phyloP scores from a whole-genome alignment of 2,888 invertebrate genomes.

The Papilio gigon region DNA sequence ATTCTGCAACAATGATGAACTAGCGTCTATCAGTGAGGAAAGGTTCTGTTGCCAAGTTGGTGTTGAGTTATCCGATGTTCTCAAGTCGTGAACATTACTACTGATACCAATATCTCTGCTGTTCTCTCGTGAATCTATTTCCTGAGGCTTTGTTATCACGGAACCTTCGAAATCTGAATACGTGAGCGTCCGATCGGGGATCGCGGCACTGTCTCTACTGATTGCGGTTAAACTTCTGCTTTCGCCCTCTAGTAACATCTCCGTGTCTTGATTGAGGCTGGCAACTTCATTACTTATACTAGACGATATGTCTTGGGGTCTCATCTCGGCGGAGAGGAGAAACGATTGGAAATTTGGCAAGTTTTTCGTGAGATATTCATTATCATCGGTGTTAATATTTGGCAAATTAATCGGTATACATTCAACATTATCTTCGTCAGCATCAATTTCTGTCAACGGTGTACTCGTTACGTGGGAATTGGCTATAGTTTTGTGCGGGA shows the following conservation, averaged over 20 bases:
- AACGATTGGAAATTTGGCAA: slow-evolving; percentile 65
- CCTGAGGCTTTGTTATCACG: slow-evolving; percentile 63
- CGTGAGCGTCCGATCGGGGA: slow-evolving; percentile 57
- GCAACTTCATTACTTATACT: slow-evolving; percentile 49
- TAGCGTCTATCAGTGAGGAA: slow-evolving; percentile 64
- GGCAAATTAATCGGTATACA: slow-evolving; percentile 59
- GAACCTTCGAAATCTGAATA: slow-evolving; percentile 70
- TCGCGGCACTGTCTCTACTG: slow-evolving; percentile 53
- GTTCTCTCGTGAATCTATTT: slow-evolving; percentile 55
- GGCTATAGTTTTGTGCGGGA: slow-evolving; percentile 61
- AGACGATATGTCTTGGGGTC: slow-evolving; percentile 64
- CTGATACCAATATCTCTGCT: slow-evolving; percentile 63
- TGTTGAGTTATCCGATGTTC: slow-evolving; percentile 64
- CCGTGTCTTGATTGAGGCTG: slow-evolving; percentile 52
- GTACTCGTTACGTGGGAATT: slow-evolving; percentile 69
- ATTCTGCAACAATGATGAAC: slow-evolving; percentile 60
- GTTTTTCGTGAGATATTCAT: slow-evolving; percentile 47
- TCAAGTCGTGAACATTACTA: slow-evolving; percentile 66
- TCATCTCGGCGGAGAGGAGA: slow-evolving; percentile 63
- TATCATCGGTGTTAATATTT: slow-evolving; percentile 46
- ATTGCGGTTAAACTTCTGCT: slow-evolving; percentile 53
- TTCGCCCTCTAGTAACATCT: slow-evolving; percentile 59
- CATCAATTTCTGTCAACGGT: slow-evolving; percentile 55
- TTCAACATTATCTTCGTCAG: slow-evolving; percentile 51
- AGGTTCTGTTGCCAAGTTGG: slow-evolving; percentile 67